phyloP scores from a whole-genome alignment of 2,113 vertebrate species.

The Raja brachyura region DNA sequence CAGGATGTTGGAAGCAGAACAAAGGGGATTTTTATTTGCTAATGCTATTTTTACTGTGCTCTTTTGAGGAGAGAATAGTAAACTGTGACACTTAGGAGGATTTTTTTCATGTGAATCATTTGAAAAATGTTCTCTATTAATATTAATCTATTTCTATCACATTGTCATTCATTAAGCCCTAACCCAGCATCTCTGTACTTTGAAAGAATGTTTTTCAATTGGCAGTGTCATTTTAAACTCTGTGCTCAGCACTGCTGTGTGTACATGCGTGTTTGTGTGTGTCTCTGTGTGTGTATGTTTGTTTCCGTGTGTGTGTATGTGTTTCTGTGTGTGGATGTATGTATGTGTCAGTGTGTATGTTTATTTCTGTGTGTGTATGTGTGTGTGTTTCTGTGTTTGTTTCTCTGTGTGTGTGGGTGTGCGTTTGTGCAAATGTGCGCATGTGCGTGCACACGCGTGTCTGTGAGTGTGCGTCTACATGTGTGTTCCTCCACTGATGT shows the following conservation, averaged over 20 bases:
- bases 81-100: not conserved
- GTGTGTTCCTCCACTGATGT: too few species aligned
- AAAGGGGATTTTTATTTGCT: not conserved
- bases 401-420: not conserved
- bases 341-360: not conserved
- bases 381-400: too few species aligned
- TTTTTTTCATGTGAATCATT: not conserved
- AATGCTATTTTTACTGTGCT: not conserved
- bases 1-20: not conserved
- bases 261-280: too few species aligned
- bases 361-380: too few species aligned
- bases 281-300: too few species aligned
- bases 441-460: too few species aligned
- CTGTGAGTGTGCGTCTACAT: too few species aligned
- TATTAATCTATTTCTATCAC: not conserved
- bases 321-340: too few species aligned
- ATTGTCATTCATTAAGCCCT: not conserved
- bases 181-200: not conserved
- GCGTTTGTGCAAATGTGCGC: too few species aligned
- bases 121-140: not conserved
- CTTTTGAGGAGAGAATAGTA: not conserved
- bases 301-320: too few species aligned
- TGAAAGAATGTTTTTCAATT: not conserved
- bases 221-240: not conserved
- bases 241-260: not conserved